Evolutionary conservation across 2,797 vertebrate genomes (phyloP).

Genomic region (Atherinosoma microstoma): DNA sequence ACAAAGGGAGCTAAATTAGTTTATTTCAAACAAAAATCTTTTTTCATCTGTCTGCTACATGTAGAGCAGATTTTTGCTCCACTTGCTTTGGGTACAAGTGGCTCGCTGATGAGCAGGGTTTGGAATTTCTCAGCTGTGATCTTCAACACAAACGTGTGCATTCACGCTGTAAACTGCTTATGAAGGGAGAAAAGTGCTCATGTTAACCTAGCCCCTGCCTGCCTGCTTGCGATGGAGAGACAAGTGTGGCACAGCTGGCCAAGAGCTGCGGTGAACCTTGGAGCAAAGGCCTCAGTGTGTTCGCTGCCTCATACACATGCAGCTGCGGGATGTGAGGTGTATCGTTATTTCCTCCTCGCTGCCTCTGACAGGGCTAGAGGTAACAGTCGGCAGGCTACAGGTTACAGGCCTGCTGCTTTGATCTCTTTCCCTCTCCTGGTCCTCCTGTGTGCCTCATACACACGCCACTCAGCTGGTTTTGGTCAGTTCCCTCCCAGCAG

Average conservation of each 20-base stretch:
- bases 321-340: constrained; percentile 73
- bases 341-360: constrained; percentile 70
- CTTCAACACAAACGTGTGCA: constrained; percentile 55
- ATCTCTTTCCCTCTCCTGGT: constrained; percentile 51
- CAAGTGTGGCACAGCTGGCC: constrained; percentile 67
- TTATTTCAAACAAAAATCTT: constrained; percentile 4
- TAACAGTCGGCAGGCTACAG: constrained; percentile 66
- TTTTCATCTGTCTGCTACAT: constrained; percentile 6
- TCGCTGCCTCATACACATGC: constrained; percentile 53
- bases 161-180: constrained; percentile 62
- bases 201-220: constrained; percentile 64
- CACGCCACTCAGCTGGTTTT: constrained; percentile 64
- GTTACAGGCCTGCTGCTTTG: constrained; percentile 67
- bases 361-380: constrained; percentile 56
- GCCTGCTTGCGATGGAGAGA: constrained; percentile 55
- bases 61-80: constrained; percentile 10
- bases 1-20: background rate
- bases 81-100: constrained; percentile 56
- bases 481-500: constrained; percentile 62
- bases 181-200: constrained; percentile 63
- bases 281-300: constrained; percentile 74
- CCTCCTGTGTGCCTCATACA: constrained; percentile 35
- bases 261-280: constrained; percentile 64
- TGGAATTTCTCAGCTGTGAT: constrained; percentile 42
- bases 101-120: constrained; percentile 34